phyloP scores from a whole-genome alignment of 2,113 vertebrate species.

The Emydocephalus ijimae region DNA sequence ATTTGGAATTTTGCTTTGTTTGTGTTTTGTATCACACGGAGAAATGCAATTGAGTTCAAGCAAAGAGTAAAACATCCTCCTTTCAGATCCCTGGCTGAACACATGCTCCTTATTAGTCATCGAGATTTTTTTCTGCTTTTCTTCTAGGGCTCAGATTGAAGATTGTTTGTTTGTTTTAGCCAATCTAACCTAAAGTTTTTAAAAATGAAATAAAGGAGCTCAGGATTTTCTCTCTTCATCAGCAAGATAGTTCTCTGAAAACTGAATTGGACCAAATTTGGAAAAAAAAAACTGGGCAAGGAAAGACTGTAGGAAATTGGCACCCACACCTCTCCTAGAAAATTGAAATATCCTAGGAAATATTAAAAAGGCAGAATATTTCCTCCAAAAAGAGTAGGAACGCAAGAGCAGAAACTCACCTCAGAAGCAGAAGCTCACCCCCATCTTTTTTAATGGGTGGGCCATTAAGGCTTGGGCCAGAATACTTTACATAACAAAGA shows the following conservation, averaged over 20 bases:
- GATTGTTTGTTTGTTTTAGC: neutral
- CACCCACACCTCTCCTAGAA: too few species aligned
- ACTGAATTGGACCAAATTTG: neutral
- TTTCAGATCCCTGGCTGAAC: neutral
- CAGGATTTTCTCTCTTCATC: neutral
- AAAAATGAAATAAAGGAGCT: neutral
- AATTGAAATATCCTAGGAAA: too few species aligned
- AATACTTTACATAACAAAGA: too few species aligned
- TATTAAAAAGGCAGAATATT: too few species aligned
- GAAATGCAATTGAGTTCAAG: neutral
- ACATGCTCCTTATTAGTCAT: neutral
- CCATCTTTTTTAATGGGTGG: too few species aligned
- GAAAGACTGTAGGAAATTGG: neutral
- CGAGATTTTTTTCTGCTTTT: neutral
- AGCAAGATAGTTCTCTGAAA: neutral
- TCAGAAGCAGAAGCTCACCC: too few species aligned
- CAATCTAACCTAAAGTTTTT: neutral
- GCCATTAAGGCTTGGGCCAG: too few species aligned
- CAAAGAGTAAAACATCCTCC: neutral
- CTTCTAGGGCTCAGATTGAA: neutral
- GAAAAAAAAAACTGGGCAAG: neutral
- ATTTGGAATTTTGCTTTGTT: neutral
- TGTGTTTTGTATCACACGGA: neutral
- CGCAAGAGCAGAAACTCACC: too few species aligned
- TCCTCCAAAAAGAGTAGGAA: too few species aligned